Conservation (phyloP, 2,113 vertebrate species). For the Atherinomorus stipes region DNA sequence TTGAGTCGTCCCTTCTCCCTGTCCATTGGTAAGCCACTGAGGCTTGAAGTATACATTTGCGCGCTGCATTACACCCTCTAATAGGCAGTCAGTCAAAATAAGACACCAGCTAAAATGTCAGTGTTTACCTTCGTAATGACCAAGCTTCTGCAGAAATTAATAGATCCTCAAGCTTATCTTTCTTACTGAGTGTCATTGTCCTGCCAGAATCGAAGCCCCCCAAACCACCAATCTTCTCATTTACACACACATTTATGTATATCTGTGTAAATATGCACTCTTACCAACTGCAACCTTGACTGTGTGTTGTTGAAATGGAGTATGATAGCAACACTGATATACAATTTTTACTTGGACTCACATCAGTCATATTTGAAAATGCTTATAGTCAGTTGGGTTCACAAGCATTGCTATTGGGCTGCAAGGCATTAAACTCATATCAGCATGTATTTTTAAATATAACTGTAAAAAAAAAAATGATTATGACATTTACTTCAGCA, state of each 20-base stretch:
- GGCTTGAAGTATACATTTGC: slow-evolving; percentile 82
- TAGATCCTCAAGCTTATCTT: slow-evolving; percentile 61
- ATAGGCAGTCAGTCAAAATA: slow-evolving; percentile 83
- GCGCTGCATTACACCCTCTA: slow-evolving; percentile 76
- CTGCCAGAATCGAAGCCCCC: slow-evolving; percentile 43
- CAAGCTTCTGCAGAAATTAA: slow-evolving; percentile 67
- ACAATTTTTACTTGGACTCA: neutral
- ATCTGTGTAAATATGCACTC: neutral
- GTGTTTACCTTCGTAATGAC: slow-evolving; percentile 78
- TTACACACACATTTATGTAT: neutral
- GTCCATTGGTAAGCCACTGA: slow-evolving; percentile 69
- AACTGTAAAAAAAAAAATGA: too few relatives aligned
- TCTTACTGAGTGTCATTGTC: slow-evolving; percentile 44
- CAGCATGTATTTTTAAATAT: too few relatives aligned
- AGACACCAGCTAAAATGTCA: slow-evolving; percentile 76
- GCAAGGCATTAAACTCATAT: too few relatives aligned
- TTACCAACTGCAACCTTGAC: neutral
- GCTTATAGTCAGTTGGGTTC: too few relatives aligned
- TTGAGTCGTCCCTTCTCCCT: slow-evolving; percentile 61
- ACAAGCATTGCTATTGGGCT: too few relatives aligned
- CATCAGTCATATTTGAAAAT: too few relatives aligned
- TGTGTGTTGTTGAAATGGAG: neutral
- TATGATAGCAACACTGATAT: neutral
- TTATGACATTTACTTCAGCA: too few relatives aligned
- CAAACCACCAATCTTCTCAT: slow-evolving; percentile 29